Percentiles rank a stretch among this genome's conserved stretches.
Conservation (phyloP, 2,113 vertebrate species). For the Bos taurus region DNA sequence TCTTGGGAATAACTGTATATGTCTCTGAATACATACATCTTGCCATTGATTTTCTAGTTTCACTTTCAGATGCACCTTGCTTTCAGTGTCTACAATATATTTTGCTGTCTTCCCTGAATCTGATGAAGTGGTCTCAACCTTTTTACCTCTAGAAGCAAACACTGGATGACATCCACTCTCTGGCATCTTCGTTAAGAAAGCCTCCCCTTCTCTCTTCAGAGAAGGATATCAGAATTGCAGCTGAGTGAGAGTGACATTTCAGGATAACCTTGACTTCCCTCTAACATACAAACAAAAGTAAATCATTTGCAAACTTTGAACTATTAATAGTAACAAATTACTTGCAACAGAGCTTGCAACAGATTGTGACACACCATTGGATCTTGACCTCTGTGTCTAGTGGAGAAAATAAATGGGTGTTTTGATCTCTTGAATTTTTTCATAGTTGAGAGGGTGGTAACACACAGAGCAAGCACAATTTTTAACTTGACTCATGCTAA, state of each 20-base stretch:
- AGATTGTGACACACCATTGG: conserved; percentile 46
- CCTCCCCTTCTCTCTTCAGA: background rate
- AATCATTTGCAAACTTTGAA: conserved; percentile 64
- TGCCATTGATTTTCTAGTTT: background rate
- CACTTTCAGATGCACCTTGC: background rate
- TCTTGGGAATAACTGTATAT: background rate
- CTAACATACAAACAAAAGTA: conserved; percentile 54
- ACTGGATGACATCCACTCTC: background rate
- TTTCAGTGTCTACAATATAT: background rate
- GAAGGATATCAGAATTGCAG: background rate
- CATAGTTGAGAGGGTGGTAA: background rate
- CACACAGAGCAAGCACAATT: background rate
- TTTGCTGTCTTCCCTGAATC: background rate
- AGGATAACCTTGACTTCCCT: conserved; percentile 59
- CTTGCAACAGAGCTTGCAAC: conserved; percentile 28
- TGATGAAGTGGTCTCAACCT: background rate
- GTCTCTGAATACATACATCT: background rate
- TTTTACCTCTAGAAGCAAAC: background rate
- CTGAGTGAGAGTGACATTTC: conserved; percentile 4
- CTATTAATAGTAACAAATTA: conserved; percentile 67
- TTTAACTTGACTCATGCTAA: background rate
- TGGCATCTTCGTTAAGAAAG: background rate
- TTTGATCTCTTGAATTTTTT: conserved; percentile 33
- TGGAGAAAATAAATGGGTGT: conserved; percentile 49
- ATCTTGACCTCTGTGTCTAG: conserved; percentile 57